Base-by-base conservation (phyloP, 92 coral and sea anemone species). In the Zoanthus sociatus region DNA sequence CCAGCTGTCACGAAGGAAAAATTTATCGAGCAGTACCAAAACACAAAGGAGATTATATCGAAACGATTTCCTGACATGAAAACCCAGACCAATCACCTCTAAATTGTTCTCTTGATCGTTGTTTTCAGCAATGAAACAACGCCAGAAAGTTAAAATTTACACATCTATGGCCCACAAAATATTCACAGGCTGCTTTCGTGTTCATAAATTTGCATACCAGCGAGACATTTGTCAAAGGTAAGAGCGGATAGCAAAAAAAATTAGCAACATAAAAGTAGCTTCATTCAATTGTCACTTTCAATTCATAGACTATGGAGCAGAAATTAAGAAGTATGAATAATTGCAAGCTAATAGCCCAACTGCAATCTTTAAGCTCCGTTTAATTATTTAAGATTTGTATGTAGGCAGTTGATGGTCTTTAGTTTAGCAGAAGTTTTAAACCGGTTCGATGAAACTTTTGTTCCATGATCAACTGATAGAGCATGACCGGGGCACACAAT, bases 331-430 rank as follows among this genome's bases (percentile, higher is more conserved):
- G 15, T 81, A 63, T 31, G 15, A 81, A 81, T 67, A 82, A 90
- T 82, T 90, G 70, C 83, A 69, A 79, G 21, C 78, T 14, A 76
- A 82, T 87, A 83, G 81, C 32, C 72, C 84, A 76, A 76, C 79
- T 76, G 63, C 78, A 87, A 90, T 87, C 85, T 86, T 76, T 83
- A 87, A 86, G 86, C 73, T 87, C 55, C 88, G 82, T 87, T 87
- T 73, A 90, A 90, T 90, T 79, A 90, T 90, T 87, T 66, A 81
- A 42, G n/a, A 45, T 81, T 63, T 81, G 37, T 60, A 66, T 64
- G 73, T 73, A 46, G 46, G 58, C 56, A 46, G 66, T 81, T 46
- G 74, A 21, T 48, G 44, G 37, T 8, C 33, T 33, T 73, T 66
- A 20, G 75, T 46, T n/a, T 66, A 20, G 75, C 47, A 47, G 8